Evolutionary conservation across 2,888 invertebrate species (phyloP), one percentile per base, ranked within the genome.

Genomic region (Melanostoma scalare): DNA sequence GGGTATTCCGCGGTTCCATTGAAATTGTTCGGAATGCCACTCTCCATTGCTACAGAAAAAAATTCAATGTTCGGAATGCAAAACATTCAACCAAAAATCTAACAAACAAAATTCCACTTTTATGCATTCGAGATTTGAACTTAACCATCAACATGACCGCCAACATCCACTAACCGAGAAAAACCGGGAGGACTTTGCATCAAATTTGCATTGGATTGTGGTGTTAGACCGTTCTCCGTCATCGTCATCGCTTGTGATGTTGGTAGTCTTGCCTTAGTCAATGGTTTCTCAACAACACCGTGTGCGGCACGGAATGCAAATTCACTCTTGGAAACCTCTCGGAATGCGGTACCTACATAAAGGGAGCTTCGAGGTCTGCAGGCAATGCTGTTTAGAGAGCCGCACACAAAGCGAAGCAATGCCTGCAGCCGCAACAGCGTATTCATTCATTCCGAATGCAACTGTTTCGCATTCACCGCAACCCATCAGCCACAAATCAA

Each of bases 401-500:
- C 65, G 42, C 76, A 71, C 61, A 61, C 50, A 69, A 55, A 63
- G 33, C 33, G 30, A 33, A 42, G 38, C 69, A 61, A 9, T 20
- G 40, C 35, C 60, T 35, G 46, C 44, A 55, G 53, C 5, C 5
- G 35, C 60, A 52, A 33, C 58, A 48, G 63, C 63, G 48, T 31
- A 63, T 67, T 65, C 67, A 52, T 60, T 79, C 63, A 69, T 56
- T 75, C 6, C 44, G 46, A 77, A 65, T 73, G 82, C 73, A 73
- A 65, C 68, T 73, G 73, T 74, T 82, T 82, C 73, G 63, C 73
- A 82, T 82, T 73, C 78, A 78, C 73, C 52, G 73, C 82, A 74
- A 35, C 82, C 78, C 78, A 82, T 78, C 78, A 82, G 78, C 61
- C 73, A 50, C 82, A 82, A 82, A 82, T 82, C 78, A 82, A 82